These are phyloP conservation scores for Bothrops jararaca DNA, from an alignment of 2,113 vertebrate genomes.

Conservation along the genomic window DNA sequence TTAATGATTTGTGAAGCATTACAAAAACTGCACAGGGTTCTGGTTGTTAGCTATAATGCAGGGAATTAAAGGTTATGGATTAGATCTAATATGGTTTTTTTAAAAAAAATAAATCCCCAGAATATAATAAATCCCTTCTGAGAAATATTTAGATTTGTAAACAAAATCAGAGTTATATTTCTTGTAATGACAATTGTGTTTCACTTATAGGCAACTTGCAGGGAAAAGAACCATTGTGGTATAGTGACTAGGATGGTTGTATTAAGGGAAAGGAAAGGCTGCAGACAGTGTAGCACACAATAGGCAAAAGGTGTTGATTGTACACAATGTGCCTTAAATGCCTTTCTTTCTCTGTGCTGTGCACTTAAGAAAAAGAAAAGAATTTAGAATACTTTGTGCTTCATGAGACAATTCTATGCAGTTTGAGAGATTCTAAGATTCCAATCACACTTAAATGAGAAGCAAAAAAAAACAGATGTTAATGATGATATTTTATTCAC, in stretches of 20 bases:
- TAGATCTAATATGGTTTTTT: conserved; percentile 2
- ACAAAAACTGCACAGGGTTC: neutral
- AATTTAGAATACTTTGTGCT: neutral
- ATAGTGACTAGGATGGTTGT: neutral
- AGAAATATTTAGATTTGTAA: neutral
- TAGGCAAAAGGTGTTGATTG: neutral
- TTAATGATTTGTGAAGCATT: conserved; percentile 23
- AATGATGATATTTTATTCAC: neutral
- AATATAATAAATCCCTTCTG: neutral
- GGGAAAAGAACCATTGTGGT: neutral
- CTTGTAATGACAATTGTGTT: neutral
- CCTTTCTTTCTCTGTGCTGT: neutral
- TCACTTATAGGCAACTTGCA: neutral
- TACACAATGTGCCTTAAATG: neutral
- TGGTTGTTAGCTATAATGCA: conserved; percentile 1
- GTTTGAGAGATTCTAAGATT: neutral
- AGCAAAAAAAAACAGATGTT: neutral
- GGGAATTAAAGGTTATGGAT: neutral
- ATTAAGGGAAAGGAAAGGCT: neutral
- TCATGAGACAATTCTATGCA: neutral
- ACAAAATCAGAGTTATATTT: neutral
- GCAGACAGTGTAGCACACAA: neutral
- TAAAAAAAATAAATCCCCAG: neutral
- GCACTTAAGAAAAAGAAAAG: neutral
- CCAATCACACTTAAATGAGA: neutral